These are phyloP conservation scores for Zapus hudsonius DNA, from an alignment of 2,113 vertebrate species.

Conservation along the genomic window DNA sequence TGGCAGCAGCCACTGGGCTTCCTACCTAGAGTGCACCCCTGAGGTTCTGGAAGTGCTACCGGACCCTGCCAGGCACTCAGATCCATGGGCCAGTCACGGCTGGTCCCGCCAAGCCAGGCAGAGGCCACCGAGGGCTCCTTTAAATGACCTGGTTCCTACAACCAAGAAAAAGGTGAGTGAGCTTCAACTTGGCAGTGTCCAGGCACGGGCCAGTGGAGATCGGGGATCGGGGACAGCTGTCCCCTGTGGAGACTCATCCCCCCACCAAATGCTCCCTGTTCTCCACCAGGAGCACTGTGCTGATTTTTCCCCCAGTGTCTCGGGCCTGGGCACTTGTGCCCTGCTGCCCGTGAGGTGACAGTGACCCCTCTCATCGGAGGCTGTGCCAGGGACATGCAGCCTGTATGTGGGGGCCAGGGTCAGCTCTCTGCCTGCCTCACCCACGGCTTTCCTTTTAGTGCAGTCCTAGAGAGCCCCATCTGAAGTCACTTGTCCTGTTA, in stretches of 20 bases:
- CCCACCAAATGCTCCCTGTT: fast-evolving
- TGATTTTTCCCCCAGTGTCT: neutral
- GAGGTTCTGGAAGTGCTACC: neutral
- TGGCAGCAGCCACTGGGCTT: neutral
- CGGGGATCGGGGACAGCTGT: neutral
- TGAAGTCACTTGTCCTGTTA: neutral
- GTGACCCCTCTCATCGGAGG: too few relatives aligned
- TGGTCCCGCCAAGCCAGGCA: conserved; percentile 22
- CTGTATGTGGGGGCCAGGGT: neutral
- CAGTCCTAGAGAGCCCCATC: neutral
- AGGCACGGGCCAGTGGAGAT: fast-evolving
- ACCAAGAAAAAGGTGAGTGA: conserved; percentile 82
- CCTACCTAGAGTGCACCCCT: conserved; percentile 31
- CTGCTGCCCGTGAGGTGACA: neutral
- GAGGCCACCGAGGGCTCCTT: conserved; percentile 65
- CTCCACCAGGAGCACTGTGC: fast-evolving
- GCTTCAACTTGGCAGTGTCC: neutral
- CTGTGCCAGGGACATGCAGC: neutral
- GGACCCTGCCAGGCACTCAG: conserved; percentile 41
- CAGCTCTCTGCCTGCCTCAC: fast-evolving
- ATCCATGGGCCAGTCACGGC: neutral
- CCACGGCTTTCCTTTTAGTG: fast-evolving
- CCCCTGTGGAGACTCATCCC: neutral
- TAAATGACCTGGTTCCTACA: conserved; percentile 83
- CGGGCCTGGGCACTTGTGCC: neutral